Conservation (phyloP, 2,113 vertebrate species). For the Nymphicus hollandicus region DNA sequence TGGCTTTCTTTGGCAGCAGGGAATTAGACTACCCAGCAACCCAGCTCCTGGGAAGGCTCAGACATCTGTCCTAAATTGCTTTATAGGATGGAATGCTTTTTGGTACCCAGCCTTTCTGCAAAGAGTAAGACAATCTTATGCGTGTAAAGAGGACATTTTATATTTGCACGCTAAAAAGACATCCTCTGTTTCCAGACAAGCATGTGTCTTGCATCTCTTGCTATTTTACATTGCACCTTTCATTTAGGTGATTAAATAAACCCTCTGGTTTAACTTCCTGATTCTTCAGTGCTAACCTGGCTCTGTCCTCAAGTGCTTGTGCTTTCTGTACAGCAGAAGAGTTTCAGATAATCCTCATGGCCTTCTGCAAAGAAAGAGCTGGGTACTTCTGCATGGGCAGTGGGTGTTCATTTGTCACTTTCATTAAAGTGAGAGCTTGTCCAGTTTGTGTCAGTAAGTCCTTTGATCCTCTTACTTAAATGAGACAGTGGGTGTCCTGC, state of each 20-base stretch:
- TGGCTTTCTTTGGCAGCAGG: conserved; percentile 28
- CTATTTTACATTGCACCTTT: not conserved
- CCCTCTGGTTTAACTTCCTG: not conserved
- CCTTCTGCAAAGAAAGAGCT: not conserved
- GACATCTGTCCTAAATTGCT: not conserved
- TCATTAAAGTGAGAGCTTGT: not conserved
- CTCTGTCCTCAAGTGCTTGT: not conserved
- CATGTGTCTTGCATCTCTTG: not conserved
- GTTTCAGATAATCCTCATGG: not conserved
- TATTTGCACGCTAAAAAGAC: not conserved
- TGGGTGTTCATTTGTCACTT: not conserved
- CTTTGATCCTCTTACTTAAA: conserved; percentile 11
- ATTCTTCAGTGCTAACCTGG: not conserved
- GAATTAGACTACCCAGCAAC: not conserved
- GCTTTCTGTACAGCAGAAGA: not conserved
- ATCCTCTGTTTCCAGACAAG: not conserved
- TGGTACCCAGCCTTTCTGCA: not conserved
- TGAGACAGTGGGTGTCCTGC: not conserved
- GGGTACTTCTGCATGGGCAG: not conserved
- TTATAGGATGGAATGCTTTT: not conserved
- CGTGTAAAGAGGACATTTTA: not conserved
- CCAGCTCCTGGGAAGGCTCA: conserved; percentile 6
- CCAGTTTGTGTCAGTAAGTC: not conserved
- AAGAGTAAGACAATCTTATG: not conserved
- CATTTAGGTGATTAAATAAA: not conserved